phyloP scores from a whole-genome alignment of 2,888 invertebrate species.

The Pristionchus japonicus region DNA sequence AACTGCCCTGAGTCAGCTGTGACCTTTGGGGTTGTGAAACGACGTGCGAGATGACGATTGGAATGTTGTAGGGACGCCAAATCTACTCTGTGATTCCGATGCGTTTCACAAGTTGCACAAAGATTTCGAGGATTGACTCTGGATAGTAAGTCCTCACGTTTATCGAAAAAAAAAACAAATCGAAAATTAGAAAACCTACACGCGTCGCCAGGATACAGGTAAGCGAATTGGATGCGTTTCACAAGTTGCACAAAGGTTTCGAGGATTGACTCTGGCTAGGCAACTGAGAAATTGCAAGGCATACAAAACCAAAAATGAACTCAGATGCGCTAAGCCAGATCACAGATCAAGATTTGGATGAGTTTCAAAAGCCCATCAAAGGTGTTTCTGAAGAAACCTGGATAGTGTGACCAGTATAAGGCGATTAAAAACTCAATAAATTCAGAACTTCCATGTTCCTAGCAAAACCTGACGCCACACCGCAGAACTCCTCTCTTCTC shows the following conservation, averaged over 20 bases:
- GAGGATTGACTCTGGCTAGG: too few species aligned
- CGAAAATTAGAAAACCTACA: too few species aligned
- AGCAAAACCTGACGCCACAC: neutral
- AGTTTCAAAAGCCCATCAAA: neutral
- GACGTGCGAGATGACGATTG: neutral
- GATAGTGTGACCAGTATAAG: neutral
- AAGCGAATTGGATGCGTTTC: too few species aligned
- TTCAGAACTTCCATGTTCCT: neutral
- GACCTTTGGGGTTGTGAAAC: neutral
- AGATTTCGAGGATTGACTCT: too few species aligned
- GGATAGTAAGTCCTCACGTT: too few species aligned
- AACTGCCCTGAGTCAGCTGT: neutral
- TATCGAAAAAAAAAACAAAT: too few species aligned
- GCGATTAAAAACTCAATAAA: neutral
- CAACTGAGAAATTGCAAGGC: too few species aligned
- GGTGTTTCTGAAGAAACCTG: neutral
- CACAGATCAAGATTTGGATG: neutral
- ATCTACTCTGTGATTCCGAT: neutral
- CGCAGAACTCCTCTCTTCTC: conserved; percentile 7
- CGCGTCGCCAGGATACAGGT: too few species aligned
- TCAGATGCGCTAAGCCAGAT: too few species aligned
- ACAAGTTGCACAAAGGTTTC: too few species aligned
- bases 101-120: too few species aligned
- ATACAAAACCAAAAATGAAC: too few species aligned
- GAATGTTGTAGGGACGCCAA: neutral